Evolutionary conservation across 2,888 invertebrate species (phyloP).

Genomic region (Pandemis heparana): DNA sequence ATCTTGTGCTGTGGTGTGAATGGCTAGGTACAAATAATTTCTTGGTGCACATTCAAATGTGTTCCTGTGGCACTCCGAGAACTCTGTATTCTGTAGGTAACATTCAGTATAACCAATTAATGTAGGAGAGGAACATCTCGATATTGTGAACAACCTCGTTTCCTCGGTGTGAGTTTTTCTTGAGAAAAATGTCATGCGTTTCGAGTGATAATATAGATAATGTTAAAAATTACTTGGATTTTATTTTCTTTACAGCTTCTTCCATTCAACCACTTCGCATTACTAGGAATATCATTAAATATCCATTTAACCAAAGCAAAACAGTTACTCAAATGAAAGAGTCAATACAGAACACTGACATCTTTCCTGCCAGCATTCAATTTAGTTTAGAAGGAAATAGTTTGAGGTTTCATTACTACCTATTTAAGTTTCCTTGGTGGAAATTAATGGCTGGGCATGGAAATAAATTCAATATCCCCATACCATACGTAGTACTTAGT

Average conservation of each 20-base stretch:
- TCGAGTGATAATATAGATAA: slow-evolving; percentile 76
- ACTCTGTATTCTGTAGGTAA: slow-evolving; percentile 34
- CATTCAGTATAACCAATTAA: slow-evolving; percentile 36
- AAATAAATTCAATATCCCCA: too few species aligned
- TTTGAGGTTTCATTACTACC: not conserved
- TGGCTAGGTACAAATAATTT: slow-evolving; percentile 57
- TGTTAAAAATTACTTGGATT: slow-evolving; percentile 57
- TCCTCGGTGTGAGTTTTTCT: slow-evolving; percentile 76
- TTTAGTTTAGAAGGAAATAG: not conserved
- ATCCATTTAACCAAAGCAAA: not conserved
- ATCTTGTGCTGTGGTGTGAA: slow-evolving; percentile 61
- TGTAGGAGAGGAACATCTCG: slow-evolving; percentile 24
- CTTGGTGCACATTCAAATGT: slow-evolving; percentile 62
- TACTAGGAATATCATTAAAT: slow-evolving; percentile 10
- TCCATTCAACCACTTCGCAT: slow-evolving; percentile 42
- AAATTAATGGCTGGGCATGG: too few species aligned
- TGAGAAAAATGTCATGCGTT: slow-evolving; percentile 68
- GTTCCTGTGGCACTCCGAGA: slow-evolving; percentile 49
- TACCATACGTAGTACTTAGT: too few species aligned
- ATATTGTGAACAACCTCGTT: slow-evolving; percentile 43
- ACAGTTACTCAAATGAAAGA: not conserved
- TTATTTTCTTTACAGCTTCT: slow-evolving; percentile 54
- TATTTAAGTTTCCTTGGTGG: too few species aligned
- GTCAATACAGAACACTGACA: not conserved
- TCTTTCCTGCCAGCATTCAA: not conserved